phyloP scores from a whole-genome alignment of 2,888 invertebrate genomes.

The Cosmorhoe ocellata region DNA sequence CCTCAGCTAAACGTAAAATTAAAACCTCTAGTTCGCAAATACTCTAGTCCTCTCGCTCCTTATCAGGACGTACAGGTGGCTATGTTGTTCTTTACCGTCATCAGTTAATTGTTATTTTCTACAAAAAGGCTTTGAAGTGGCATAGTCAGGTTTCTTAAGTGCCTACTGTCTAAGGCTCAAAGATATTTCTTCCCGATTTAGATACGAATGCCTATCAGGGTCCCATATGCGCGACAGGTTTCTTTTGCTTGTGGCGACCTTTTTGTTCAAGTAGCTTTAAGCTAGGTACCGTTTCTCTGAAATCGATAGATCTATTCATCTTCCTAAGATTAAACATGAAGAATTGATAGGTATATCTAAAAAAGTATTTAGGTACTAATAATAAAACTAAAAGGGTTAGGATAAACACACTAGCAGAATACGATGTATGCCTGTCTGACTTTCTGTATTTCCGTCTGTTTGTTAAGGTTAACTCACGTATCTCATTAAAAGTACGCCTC shows the following conservation, averaged over 20 bases:
- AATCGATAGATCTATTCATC: not conserved
- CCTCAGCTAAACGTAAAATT: too few species aligned
- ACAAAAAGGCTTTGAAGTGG: slow-evolving; percentile 40
- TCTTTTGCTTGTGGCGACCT: slow-evolving; percentile 20
- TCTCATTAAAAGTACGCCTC: too few species aligned
- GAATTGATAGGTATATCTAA: too few species aligned
- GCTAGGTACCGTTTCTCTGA: slow-evolving; percentile 17
- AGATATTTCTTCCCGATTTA: slow-evolving; percentile 32
- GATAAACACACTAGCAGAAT: too few species aligned
- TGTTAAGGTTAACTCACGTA: too few species aligned
- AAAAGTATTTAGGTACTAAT: too few species aligned
- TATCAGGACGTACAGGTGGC: slow-evolving; percentile 38
- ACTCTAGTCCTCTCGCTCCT: not conserved
- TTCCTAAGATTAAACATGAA: not conserved
- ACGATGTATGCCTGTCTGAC: too few species aligned
- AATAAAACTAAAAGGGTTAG: too few species aligned
- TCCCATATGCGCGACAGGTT: slow-evolving; percentile 28
- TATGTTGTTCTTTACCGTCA: slow-evolving; percentile 44
- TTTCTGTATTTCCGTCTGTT: too few species aligned
- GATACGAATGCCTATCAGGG: slow-evolving; percentile 24
- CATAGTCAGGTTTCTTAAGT: too few species aligned
- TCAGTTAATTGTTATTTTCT: slow-evolving; percentile 49
- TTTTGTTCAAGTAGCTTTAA: slow-evolving; percentile 5
- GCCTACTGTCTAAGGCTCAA: slow-evolving; percentile 22
- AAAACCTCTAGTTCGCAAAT: not conserved